Evolutionary conservation across 2,113 vertebrate species (phyloP).

Genomic region (Harpagus bidentatus): DNA sequence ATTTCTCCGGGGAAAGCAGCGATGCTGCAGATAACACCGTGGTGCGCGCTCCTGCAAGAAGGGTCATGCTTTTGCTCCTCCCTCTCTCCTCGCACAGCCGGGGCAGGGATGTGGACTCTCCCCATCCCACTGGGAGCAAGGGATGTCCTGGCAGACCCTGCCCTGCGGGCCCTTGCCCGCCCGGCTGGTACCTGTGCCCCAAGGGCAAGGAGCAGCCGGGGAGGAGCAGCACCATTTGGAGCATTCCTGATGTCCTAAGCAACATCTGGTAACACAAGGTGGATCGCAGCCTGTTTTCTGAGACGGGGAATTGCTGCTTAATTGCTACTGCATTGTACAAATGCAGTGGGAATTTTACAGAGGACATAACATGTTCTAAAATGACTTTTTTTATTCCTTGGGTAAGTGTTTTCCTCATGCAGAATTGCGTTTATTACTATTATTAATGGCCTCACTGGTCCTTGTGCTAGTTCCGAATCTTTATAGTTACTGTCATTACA

Average conservation of each 20-base stretch:
- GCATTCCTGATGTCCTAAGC: neutral
- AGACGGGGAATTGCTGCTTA: neutral
- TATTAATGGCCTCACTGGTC: neutral
- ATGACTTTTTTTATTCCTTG: neutral
- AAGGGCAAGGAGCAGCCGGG: neutral
- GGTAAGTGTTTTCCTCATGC: neutral
- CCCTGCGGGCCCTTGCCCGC: rapidly evolving
- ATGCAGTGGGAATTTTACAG: neutral
- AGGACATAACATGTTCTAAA: neutral
- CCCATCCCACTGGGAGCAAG: neutral
- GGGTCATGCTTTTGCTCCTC: neutral
- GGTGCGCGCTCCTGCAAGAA: rapidly evolving
- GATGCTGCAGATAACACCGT: rapidly evolving
- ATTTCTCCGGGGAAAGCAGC: neutral
- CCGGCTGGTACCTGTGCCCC: neutral
- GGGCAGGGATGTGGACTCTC: neutral
- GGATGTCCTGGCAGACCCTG: neutral
- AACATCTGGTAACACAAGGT: neutral
- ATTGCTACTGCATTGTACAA: neutral
- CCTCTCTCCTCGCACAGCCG: rapidly evolving
- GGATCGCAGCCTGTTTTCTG: neutral
- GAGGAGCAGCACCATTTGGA: neutral
- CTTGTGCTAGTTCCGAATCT: neutral
- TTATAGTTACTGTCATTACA: neutral
- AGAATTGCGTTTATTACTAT: neutral